Evolutionary conservation across 1,140 invertebrate genomes (phyloP), one percentile per base, ranked within the genome.

Genomic region (Cydia fagiglandana): DNA sequence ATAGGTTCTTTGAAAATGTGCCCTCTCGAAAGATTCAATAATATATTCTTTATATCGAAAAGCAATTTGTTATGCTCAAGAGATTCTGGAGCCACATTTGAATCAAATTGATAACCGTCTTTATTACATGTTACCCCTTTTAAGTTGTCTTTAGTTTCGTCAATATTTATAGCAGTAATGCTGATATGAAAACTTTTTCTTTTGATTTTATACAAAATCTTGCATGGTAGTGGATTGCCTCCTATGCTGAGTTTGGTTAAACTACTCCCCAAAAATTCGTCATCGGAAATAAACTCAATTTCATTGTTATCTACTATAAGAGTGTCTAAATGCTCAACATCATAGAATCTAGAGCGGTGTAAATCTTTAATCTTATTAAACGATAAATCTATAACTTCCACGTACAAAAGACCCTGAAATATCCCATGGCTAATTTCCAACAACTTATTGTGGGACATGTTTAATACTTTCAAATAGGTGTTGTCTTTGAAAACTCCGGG

Each of bases 51-150:
- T 53, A 78, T 78, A 28, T 78, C 77, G 4, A 66, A 13, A 6
- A 78, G 45, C 24, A 76, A 20, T 75, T 73, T 73, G 17, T 73
- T 61, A 28, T 28, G 64, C 34, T 68, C 74, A 30, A 13, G 6
- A 17, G 66, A 15, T 15, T 34, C 28, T 3, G 66, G n/a, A 10
- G 1, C 13, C 5, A n/a, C 5, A 9, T 41, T 70, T 17, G 66
- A 41, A 41, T 17, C 30, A 9, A 38, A 17, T 20, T 17, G 17
- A 38, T 70, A 38, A 17, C 68, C 68, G 20, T 77, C 50, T 15
- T 47, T 78, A 75, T 81, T 82, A 77, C 86, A 86, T 28, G 76
- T 79, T 38, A 87, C 77, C 13, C 86, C 86, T 70, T 84, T 73
- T 53, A 85, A 53, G 76, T 87, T 87, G 45, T 85, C 80, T 45